Percentiles rank a stretch among this genome's conserved stretches.
phyloP scores from a whole-genome alignment of 2,797 vertebrate species.

The Peromyscus attwateri region DNA sequence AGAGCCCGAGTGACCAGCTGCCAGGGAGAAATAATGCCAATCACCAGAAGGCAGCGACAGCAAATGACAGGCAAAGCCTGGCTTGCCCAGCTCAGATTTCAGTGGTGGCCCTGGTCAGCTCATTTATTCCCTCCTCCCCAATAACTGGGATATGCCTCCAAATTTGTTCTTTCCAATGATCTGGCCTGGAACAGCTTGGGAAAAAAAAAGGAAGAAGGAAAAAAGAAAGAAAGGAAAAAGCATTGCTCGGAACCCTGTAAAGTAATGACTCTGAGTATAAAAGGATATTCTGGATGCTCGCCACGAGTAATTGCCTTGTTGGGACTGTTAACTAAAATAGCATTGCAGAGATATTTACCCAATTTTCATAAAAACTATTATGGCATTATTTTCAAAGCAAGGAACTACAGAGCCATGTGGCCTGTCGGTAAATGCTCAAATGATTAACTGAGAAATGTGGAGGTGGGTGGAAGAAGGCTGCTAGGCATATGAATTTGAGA shows the following conservation, averaged over 20 bases:
- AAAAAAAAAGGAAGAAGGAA: too few relatives aligned
- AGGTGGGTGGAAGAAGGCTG: slow-evolving; percentile 81
- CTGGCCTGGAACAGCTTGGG: slow-evolving; percentile 14
- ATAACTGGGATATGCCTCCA: slow-evolving; percentile 35
- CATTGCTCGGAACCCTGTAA: slow-evolving; percentile 56
- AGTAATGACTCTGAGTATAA: slow-evolving; percentile 74
- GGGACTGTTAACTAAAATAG: slow-evolving; percentile 78
- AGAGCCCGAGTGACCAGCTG: slow-evolving; percentile 17
- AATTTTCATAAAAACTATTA: slow-evolving; percentile 85
- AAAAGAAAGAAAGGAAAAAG: background rate
- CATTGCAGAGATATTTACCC: slow-evolving; percentile 79
- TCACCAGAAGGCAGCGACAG: background rate
- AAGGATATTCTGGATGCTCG: slow-evolving; percentile 67
- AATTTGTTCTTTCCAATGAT: slow-evolving; percentile 35
- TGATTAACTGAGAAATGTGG: slow-evolving; percentile 83
- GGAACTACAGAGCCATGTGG: slow-evolving; percentile 83
- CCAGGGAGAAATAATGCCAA: background rate
- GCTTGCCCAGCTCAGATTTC: slow-evolving; percentile 9
- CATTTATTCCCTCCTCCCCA: background rate
- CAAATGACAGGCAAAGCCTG: background rate
- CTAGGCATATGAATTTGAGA: slow-evolving; percentile 61
- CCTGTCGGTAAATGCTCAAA: slow-evolving; percentile 79
- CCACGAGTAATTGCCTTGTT: slow-evolving; percentile 81
- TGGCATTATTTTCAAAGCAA: slow-evolving; percentile 84
- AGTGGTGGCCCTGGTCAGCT: background rate